Evolutionary conservation across 2,888 invertebrate genomes (phyloP).

Genomic region (Euphydryas editha): DNA sequence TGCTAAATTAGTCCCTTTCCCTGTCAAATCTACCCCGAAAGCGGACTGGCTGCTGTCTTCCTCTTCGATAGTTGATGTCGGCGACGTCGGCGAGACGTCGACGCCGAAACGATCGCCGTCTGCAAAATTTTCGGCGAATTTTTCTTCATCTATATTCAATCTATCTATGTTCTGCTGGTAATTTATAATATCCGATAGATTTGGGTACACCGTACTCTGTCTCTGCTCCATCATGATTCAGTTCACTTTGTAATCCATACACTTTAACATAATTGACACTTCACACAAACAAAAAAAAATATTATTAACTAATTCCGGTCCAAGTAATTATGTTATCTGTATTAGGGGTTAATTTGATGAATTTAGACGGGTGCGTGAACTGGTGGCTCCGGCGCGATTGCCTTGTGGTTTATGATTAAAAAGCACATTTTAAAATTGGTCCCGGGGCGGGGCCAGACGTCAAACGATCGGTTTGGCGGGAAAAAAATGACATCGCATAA

Average conservation of each 20-base stretch:
- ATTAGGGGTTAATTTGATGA: conserved; percentile 39
- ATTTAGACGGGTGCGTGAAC: conserved; percentile 54
- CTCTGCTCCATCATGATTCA: conserved; percentile 70
- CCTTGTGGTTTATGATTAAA: conserved; percentile 71
- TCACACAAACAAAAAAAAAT: conserved; percentile 24
- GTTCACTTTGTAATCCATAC: conserved; percentile 49
- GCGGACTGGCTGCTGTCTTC: conserved; percentile 69
- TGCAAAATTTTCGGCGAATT: conserved; percentile 55
- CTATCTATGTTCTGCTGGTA: conserved; percentile 69
- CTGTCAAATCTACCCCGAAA: conserved; percentile 74
- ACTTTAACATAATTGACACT: conserved; percentile 39
- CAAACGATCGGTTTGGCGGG: conserved; percentile 70
- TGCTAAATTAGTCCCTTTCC: conserved; percentile 71
- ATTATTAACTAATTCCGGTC: conserved; percentile 14
- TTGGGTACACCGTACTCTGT: conserved; percentile 64
- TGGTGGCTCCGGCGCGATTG: conserved; percentile 58
- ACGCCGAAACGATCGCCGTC: conserved; percentile 57
- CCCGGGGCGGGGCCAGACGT: conserved; percentile 68
- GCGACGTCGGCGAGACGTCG: conserved; percentile 63
- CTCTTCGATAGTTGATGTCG: conserved; percentile 70
- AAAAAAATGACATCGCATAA: conserved; percentile 77
- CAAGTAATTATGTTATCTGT: conserved; percentile 22
- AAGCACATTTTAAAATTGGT: conserved; percentile 68
- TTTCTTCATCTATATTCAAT: conserved; percentile 60
- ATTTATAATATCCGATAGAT: conserved; percentile 66